phyloP scores from a whole-genome alignment of 2,888 invertebrate genomes.

The Ectemnius continuus region DNA sequence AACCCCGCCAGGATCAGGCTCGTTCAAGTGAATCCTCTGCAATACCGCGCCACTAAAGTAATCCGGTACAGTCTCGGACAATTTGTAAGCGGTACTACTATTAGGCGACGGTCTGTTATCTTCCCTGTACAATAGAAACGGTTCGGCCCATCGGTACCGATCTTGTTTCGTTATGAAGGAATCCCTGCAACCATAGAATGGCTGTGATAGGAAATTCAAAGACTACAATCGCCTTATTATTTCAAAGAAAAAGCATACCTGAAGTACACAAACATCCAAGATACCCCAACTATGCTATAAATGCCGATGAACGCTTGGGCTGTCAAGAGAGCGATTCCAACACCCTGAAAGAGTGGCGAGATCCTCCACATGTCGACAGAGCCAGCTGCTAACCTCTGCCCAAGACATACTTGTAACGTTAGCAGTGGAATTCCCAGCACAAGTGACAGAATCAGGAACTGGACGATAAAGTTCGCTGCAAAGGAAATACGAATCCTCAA shows the following conservation, averaged over 20 bases:
- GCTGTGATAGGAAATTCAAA: not conserved
- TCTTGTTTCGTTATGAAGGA: slow-evolving; percentile 90
- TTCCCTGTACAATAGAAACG: slow-evolving; percentile 84
- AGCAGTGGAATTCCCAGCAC: slow-evolving; percentile 91
- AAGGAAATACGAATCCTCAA: slow-evolving; percentile 55
- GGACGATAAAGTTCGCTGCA: slow-evolving; percentile 90
- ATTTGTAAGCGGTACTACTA: slow-evolving; percentile 78
- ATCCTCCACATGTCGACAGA: slow-evolving; percentile 96
- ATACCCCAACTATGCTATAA: slow-evolving; percentile 92
- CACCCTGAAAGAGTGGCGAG: slow-evolving; percentile 94
- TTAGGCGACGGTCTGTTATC: slow-evolving; percentile 77
- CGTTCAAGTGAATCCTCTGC: slow-evolving; percentile 80
- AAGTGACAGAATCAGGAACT: slow-evolving; percentile 90
- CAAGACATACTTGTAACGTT: slow-evolving; percentile 90
- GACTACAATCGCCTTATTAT: not conserved
- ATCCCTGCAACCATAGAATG: slow-evolving; percentile 79
- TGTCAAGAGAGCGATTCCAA: slow-evolving; percentile 89
- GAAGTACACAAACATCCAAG: slow-evolving; percentile 94
- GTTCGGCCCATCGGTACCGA: slow-evolving; percentile 89
- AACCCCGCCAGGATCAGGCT: slow-evolving; percentile 79
- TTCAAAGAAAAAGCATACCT: slow-evolving; percentile 60
- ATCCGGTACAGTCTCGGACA: slow-evolving; percentile 89
- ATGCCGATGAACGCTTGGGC: slow-evolving; percentile 90
- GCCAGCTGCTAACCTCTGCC: slow-evolving; percentile 90
- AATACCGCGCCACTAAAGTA: slow-evolving; percentile 92